Evolutionary conservation across 2,797 vertebrate species (phyloP).

Genomic region (Taenioides sp.): DNA sequence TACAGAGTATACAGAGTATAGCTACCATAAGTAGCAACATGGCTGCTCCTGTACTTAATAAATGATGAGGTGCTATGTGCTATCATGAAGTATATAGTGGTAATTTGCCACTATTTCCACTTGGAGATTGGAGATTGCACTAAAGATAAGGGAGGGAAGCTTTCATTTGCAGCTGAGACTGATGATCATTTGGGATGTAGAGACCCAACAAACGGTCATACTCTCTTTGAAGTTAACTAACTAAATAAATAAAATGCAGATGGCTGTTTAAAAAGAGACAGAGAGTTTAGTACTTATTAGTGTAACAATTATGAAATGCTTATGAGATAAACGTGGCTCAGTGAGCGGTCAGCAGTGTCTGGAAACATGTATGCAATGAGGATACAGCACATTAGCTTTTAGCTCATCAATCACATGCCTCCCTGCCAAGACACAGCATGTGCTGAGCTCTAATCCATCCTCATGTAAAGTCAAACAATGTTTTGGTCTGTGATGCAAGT

Average conservation of each 20-base stretch:
- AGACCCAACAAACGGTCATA: slow-evolving; percentile 3
- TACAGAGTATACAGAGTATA: too few relatives aligned
- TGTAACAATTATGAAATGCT: neutral
- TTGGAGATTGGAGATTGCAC: slow-evolving; percentile 17
- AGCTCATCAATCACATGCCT: slow-evolving; percentile 46
- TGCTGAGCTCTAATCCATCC: slow-evolving; percentile 12
- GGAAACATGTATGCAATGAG: slow-evolving; percentile 43
- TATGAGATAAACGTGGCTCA: neutral
- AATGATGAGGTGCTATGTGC: slow-evolving; percentile 46
- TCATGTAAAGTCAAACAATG: slow-evolving; percentile 29
- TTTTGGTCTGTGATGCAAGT: neutral
- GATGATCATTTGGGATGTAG: slow-evolving; percentile 22
- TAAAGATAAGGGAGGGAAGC: slow-evolving; percentile 34
- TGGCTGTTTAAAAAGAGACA: neutral
- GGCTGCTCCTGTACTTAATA: slow-evolving; percentile 62
- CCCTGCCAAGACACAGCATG: slow-evolving; percentile 24
- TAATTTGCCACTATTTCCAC: slow-evolving; percentile 23
- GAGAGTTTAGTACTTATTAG: neutral
- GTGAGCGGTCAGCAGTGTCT: slow-evolving; percentile 27
- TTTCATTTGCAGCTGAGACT: slow-evolving; percentile 32
- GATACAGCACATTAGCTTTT: slow-evolving; percentile 25
- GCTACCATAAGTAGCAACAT: slow-evolving; percentile 48
- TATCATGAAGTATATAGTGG: slow-evolving; percentile 14
- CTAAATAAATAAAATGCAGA: neutral
- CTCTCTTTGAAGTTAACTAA: slow-evolving; percentile 14